Conservation (phyloP, 2,113 vertebrate species). For the Crypturellus undulatus region DNA sequence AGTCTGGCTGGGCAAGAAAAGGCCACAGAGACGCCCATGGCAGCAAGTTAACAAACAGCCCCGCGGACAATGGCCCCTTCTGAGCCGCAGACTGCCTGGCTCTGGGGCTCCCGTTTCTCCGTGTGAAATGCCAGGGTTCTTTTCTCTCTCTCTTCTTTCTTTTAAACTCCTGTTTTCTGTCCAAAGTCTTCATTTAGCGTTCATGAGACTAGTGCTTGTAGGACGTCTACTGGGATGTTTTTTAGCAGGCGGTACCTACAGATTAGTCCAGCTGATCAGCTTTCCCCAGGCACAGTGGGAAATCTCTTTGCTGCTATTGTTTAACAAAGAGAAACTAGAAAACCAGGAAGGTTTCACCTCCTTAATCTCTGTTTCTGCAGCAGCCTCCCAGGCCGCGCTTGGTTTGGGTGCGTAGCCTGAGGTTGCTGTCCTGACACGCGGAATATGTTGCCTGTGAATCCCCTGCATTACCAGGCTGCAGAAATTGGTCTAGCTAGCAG, state of each 20-base stretch:
- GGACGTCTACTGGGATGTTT: neutral
- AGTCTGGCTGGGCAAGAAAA: neutral
- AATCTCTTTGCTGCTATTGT: neutral
- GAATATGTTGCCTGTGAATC: neutral
- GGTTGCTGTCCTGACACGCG: fast-evolving
- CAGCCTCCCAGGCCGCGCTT: neutral
- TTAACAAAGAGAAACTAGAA: neutral
- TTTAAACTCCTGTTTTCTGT: neutral
- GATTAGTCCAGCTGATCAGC: neutral
- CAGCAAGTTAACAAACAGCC: slow-evolving; percentile 24
- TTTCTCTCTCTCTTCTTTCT: neutral
- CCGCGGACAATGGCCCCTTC: slow-evolving; percentile 8
- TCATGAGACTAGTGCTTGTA: neutral
- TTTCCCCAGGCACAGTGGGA: neutral
- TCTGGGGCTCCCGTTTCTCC: slow-evolving; percentile 18
- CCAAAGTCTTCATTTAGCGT: neutral
- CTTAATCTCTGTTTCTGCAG: neutral
- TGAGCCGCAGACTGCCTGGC: slow-evolving; percentile 34
- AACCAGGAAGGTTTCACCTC: neutral
- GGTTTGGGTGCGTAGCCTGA: neutral
- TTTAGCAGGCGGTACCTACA: neutral
- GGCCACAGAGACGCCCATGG: neutral
- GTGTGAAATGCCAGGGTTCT: slow-evolving; percentile 25
- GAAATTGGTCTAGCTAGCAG: neutral
- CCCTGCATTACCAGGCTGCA: neutral